Conservation (phyloP, 1,140 invertebrate genomes). For the Seison nebaliae region DNA sequence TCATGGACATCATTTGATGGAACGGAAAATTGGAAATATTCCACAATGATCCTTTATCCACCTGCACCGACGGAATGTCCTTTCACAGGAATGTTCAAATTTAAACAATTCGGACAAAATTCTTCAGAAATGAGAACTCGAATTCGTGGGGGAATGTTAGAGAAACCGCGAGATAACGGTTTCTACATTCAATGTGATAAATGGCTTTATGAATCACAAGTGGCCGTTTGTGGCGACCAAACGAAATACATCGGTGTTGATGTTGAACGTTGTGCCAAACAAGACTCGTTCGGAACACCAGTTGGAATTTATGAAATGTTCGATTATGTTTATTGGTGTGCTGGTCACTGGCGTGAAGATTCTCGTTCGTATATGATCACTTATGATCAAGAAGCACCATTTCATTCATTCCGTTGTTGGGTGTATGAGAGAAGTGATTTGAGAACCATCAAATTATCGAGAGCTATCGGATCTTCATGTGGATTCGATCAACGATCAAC, state of each 20-base stretch:
- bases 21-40: constrained; percentile 8
- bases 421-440: constrained; percentile 12
- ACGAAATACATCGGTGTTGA: constrained; percentile 12
- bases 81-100: constrained; percentile 10
- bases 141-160: constrained; percentile 10
- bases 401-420: constrained; percentile 11
- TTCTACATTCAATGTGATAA: constrained; percentile 10
- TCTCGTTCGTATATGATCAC: constrained; percentile 9
- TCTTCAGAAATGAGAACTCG: constrained; percentile 1
- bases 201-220: constrained; percentile 3
- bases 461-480: constrained; percentile 8
- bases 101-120: constrained; percentile 6
- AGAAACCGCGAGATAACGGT: constrained; percentile 8
- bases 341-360: constrained; percentile 11
- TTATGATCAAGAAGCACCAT: constrained; percentile 10
- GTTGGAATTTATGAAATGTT: constrained; percentile 9
- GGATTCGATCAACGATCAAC: constrained; percentile 7
- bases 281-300: constrained; percentile 10
- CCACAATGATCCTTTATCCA: constrained; percentile 8
- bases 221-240: constrained; percentile 11
- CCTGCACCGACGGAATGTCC: constrained; percentile 12
- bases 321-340: constrained; percentile 13
- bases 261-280: constrained; percentile 7
- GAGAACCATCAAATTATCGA: constrained; percentile 6
- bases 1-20: constrained; percentile 11